phyloP scores from a whole-genome alignment of 92 coral and sea anemone species.

The Umimayanthus kanabou region DNA sequence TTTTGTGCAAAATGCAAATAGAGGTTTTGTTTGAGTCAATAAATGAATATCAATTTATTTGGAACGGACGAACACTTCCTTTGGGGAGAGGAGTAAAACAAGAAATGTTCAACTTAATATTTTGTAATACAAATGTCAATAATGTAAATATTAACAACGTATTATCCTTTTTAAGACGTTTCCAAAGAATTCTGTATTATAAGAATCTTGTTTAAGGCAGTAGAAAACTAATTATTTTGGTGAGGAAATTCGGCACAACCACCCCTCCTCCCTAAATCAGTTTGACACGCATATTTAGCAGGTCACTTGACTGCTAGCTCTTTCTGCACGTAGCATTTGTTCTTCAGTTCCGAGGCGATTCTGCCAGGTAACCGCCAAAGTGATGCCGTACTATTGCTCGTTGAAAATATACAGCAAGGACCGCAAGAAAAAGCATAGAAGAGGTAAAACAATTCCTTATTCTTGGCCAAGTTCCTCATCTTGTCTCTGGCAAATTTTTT shows the following conservation, averaged over 20 bases:
- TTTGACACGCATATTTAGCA: slow-evolving; percentile 29
- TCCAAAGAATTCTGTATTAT: background rate
- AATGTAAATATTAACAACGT: background rate
- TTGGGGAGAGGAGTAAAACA: slow-evolving; percentile 26
- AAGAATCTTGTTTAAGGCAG: background rate
- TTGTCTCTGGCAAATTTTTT: slow-evolving; percentile 28
- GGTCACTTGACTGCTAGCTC: slow-evolving; percentile 33
- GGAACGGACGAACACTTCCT: background rate
- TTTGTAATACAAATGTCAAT: background rate
- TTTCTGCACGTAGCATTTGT: slow-evolving; percentile 16
- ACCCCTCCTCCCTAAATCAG: slow-evolving; percentile 9
- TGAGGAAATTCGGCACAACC: background rate
- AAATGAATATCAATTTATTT: slow-evolving; percentile 35
- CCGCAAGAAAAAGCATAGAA: slow-evolving; percentile 32
- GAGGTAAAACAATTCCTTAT: slow-evolving; percentile 13
- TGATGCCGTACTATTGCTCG: slow-evolving; percentile 41
- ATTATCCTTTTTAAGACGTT: background rate
- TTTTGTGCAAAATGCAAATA: slow-evolving; percentile 45
- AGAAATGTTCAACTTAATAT: background rate
- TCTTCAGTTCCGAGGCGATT: slow-evolving; percentile 41
- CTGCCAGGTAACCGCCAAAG: background rate
- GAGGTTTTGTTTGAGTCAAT: slow-evolving; percentile 28
- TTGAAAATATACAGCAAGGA: slow-evolving; percentile 44
- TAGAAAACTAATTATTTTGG: background rate
- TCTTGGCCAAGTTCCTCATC: background rate